phyloP scores from a whole-genome alignment of 2,113 vertebrate species.

The Perccottus glenii region DNA sequence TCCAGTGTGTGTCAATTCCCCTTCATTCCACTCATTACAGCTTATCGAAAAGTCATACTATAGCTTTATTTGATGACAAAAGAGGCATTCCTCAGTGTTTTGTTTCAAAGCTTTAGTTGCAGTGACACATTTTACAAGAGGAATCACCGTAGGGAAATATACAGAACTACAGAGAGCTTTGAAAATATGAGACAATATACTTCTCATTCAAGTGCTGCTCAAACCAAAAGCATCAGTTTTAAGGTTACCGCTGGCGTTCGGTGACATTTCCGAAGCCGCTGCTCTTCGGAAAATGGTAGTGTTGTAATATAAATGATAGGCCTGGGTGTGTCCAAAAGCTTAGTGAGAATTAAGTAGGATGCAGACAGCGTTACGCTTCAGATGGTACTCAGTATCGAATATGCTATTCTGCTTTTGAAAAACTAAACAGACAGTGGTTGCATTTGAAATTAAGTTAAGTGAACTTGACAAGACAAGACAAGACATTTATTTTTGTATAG shows the following conservation, averaged over 20 bases:
- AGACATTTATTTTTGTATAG: no score
- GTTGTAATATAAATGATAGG: background rate
- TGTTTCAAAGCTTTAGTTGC: background rate
- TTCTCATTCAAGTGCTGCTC: background rate
- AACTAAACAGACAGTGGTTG: no score
- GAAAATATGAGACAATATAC: background rate
- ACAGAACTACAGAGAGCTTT: background rate
- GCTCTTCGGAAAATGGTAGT: background rate
- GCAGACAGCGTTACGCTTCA: background rate
- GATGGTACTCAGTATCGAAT: no score
- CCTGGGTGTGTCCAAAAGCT: background rate
- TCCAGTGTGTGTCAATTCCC: background rate
- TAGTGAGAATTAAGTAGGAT: background rate
- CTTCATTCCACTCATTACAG: conserved; percentile 5
- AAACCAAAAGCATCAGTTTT: background rate
- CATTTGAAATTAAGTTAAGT: no score
- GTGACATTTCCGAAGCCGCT: background rate
- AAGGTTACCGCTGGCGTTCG: background rate
- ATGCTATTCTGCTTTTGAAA: no score
- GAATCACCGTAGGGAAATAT: no score
- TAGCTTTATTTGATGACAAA: conserved; percentile 2
- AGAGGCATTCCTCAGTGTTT: background rate
- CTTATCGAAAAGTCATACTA: background rate
- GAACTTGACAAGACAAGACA: no score
- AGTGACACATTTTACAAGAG: no score